Conservation (phyloP, 2,113 vertebrate species). For the Chamaetylas fuelleborni region DNA sequence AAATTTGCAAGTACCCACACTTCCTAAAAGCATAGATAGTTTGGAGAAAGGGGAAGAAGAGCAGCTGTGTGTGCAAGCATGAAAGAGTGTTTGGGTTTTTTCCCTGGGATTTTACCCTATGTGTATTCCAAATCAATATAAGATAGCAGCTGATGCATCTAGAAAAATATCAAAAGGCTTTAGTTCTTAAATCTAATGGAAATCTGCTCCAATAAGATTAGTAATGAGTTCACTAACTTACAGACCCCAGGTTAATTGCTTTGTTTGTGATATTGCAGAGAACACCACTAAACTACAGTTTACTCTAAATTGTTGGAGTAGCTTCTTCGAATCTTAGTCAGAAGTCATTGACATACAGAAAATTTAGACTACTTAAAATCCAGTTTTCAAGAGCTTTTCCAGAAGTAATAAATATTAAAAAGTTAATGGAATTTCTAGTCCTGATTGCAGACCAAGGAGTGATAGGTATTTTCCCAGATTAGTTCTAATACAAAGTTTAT, state of each 20-base stretch:
- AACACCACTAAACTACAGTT: neutral
- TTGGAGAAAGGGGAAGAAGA: neutral
- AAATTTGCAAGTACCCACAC: neutral
- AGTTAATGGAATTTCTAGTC: neutral
- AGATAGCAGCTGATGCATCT: neutral
- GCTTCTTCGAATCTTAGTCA: neutral
- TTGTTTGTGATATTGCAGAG: neutral
- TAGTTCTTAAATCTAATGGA: neutral
- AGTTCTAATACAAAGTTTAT: neutral
- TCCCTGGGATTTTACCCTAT: neutral
- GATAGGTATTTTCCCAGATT: neutral
- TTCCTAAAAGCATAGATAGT: neutral
- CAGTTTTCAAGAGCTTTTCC: neutral
- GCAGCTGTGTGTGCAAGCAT: neutral
- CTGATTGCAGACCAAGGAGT: neutral
- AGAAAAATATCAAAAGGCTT: neutral
- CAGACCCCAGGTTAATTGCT: neutral
- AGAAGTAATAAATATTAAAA: neutral
- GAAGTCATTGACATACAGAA: neutral
- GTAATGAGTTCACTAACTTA: neutral
- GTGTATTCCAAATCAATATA: neutral
- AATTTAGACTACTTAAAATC: neutral
- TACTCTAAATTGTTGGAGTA: neutral
- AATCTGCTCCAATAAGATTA: neutral
- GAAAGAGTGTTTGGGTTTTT: neutral